phyloP scores from a whole-genome alignment of 1,140 invertebrate species.

The Drosophila bocqueti region DNA sequence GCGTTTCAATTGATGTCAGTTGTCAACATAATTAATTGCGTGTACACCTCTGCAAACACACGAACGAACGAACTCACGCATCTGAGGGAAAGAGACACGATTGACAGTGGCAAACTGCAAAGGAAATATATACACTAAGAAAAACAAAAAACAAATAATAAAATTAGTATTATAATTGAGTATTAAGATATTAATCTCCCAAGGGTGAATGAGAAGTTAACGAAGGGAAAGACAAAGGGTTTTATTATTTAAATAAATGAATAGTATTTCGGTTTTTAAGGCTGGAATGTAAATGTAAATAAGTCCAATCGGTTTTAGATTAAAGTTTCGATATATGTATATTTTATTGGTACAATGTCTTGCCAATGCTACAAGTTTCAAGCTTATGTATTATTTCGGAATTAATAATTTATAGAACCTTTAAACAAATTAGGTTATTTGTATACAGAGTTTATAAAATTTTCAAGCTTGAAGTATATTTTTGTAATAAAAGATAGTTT shows the following conservation, averaged over 20 bases:
- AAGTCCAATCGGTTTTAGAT: neutral
- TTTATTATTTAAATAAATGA: neutral
- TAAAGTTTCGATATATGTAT: too few species aligned
- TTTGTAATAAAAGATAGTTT: too few species aligned
- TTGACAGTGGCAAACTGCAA: slow-evolving; percentile 48
- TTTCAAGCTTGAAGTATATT: too few species aligned
- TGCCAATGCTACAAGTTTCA: too few species aligned
- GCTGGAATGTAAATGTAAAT: neutral
- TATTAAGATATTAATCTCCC: neutral
- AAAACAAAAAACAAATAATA: neutral
- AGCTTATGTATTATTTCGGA: too few species aligned
- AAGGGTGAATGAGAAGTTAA: neutral
- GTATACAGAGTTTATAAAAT: too few species aligned
- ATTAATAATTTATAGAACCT: too few species aligned
- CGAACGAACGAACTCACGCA: slow-evolving; percentile 39
- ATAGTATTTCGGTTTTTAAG: too few species aligned
- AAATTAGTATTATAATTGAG: neutral
- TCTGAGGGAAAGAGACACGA: slow-evolving; percentile 17
- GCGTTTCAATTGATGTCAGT: slow-evolving; percentile 67
- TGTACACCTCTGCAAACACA: slow-evolving; percentile 51
- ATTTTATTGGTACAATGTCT: too few species aligned
- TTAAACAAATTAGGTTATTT: too few species aligned
- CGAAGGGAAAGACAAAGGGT: neutral
- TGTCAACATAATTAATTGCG: slow-evolving; percentile 70
- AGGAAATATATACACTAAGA: slow-evolving; percentile 31